Evolutionary conservation across 1,140 invertebrate species (phyloP).

Genomic region (Ceratosolen fusciceps): DNA sequence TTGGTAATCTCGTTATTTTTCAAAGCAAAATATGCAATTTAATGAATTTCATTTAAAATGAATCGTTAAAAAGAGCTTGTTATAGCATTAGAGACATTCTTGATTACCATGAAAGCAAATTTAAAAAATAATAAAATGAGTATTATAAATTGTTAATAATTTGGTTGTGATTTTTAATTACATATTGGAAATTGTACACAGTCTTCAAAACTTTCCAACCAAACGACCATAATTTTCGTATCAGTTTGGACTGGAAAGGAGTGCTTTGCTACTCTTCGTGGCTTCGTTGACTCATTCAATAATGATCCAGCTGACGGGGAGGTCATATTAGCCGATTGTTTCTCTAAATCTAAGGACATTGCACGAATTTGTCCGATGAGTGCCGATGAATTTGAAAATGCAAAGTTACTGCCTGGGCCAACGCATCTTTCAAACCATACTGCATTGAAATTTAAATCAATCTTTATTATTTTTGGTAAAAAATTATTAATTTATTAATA

Average conservation of each 20-base stretch:
- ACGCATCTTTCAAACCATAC: constrained; percentile 76
- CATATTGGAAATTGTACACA: constrained; percentile 89
- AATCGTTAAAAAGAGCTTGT: too few relatives aligned
- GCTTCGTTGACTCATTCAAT: constrained; percentile 62
- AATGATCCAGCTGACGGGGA: constrained; percentile 66
- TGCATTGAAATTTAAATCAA: constrained; percentile 44
- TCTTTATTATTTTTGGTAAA: too few relatives aligned
- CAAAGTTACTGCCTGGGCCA: constrained; percentile 65
- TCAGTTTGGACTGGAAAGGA: constrained; percentile 76
- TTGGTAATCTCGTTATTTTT: not conserved
- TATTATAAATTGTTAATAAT: too few relatives aligned
- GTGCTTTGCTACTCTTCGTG: constrained; percentile 71
- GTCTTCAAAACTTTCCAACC: constrained; percentile 96
- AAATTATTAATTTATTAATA: too few relatives aligned
- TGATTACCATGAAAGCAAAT: too few relatives aligned
- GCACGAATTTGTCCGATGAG: constrained; percentile 73
- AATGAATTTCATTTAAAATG: not conserved
- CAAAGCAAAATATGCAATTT: not conserved
- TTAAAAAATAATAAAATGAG: too few relatives aligned
- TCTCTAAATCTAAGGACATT: constrained; percentile 80
- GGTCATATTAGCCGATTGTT: constrained; percentile 72
- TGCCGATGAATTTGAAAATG: constrained; percentile 51
- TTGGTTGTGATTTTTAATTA: constrained; percentile 64
- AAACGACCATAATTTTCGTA: constrained; percentile 91
- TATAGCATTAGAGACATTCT: too few relatives aligned